Conservation (phyloP, 2,888 invertebrate species). For the Emmelina monodactyla region DNA sequence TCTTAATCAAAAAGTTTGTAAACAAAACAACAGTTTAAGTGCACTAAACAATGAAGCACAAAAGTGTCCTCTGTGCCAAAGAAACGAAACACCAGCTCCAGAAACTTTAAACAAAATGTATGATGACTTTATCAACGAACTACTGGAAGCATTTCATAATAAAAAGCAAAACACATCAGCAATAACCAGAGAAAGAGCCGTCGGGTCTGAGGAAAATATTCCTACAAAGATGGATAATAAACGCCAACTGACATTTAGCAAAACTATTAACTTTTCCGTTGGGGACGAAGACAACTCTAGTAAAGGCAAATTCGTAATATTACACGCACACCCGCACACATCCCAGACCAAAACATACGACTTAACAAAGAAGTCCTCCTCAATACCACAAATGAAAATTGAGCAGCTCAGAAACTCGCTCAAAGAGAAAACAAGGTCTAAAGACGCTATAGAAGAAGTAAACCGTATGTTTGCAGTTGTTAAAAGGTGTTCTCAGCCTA, state of each 20-base stretch:
- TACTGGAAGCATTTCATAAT: slow-evolving; percentile 41
- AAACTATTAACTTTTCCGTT: slow-evolving; percentile 32
- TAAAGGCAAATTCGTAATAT: slow-evolving; percentile 27
- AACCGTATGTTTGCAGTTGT: slow-evolving; percentile 53
- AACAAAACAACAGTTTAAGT: too few relatives aligned
- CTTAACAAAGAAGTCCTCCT: slow-evolving; percentile 39
- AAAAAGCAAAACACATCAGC: slow-evolving; percentile 25
- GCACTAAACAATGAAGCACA: too few relatives aligned
- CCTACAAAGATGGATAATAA: slow-evolving; percentile 11
- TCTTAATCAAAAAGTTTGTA: too few relatives aligned
- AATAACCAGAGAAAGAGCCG: slow-evolving; percentile 36
- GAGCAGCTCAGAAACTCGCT: slow-evolving; percentile 42
- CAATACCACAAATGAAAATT: slow-evolving; percentile 53
- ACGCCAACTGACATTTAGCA: slow-evolving; percentile 24
- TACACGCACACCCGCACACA: slow-evolving; percentile 29
- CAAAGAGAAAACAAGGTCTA: slow-evolving; percentile 37
- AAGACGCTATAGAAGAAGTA: slow-evolving; percentile 47
- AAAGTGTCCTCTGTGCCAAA: too few relatives aligned
- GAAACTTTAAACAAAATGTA: slow-evolving; percentile 8
- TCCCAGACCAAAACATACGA: slow-evolving; percentile 18
- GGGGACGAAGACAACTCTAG: slow-evolving; percentile 20
- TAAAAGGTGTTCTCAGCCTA: slow-evolving; percentile 18
- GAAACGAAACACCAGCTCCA: neutral
- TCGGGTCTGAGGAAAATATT: slow-evolving; percentile 30
- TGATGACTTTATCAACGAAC: slow-evolving; percentile 45